Evolutionary conservation across 2,797 vertebrate species (phyloP).

Genomic region (Eulemur coronatus): DNA sequence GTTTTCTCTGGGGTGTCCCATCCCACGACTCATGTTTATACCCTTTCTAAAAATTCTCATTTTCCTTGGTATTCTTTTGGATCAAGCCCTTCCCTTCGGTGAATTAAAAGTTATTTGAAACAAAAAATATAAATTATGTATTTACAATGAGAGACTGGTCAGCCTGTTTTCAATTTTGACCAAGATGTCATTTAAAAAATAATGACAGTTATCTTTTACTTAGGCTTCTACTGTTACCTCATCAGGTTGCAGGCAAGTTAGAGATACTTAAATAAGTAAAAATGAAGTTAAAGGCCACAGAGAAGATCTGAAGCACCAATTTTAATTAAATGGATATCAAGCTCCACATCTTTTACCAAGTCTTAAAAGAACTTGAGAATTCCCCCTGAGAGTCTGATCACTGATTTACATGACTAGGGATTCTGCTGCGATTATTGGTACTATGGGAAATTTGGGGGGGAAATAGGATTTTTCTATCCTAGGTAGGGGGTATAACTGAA

Average conservation of each 20-base stretch:
- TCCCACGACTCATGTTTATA: neutral
- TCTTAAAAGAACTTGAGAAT: neutral
- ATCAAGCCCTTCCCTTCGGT: neutral
- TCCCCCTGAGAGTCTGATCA: neutral
- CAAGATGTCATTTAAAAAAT: neutral
- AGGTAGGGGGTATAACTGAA: neutral
- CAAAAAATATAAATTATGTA: neutral
- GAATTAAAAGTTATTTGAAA: neutral
- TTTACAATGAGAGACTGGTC: neutral
- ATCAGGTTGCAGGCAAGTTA: neutral
- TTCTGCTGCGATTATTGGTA: neutral
- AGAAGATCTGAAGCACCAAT: neutral
- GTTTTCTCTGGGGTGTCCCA: neutral
- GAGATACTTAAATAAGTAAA: neutral
- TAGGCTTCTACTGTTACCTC: neutral
- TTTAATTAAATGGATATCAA: neutral
- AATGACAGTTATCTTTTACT: neutral
- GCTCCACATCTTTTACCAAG: neutral
- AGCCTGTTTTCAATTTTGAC: neutral
- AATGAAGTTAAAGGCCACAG: neutral
- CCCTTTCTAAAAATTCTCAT: neutral
- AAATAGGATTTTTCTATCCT: neutral
- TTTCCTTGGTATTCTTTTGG: neutral
- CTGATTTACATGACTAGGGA: neutral
- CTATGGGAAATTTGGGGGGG: neutral